phyloP scores from a whole-genome alignment of 2,888 invertebrate species.

The Oscheius sp. region DNA sequence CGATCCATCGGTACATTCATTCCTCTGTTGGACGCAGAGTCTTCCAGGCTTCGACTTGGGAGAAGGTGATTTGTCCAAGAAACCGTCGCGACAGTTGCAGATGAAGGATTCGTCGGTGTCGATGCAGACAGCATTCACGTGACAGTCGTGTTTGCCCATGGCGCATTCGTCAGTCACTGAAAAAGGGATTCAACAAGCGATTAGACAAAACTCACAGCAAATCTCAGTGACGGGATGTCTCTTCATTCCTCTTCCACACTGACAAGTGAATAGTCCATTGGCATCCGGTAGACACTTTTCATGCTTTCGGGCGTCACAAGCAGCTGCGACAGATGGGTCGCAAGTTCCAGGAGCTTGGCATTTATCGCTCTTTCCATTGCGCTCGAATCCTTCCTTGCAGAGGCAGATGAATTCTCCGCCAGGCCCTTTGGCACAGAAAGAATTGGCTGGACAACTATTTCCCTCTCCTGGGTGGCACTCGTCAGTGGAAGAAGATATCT shows the following conservation, averaged over 20 bases:
- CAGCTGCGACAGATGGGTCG: slow-evolving; percentile 57
- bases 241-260: slow-evolving; percentile 55
- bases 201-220: slow-evolving; percentile 47
- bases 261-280: slow-evolving; percentile 56
- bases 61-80: slow-evolving; percentile 61
- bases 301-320: slow-evolving; percentile 60
- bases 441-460: slow-evolving; percentile 42
- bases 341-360: slow-evolving; percentile 62
- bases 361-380: slow-evolving; percentile 53
- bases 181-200: slow-evolving; percentile 6
- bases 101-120: slow-evolving; percentile 68
- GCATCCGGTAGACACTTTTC: slow-evolving; percentile 45
- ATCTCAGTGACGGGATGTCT: slow-evolving; percentile 63
- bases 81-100: slow-evolving; percentile 65
- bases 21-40: slow-evolving; percentile 78
- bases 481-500: slow-evolving; percentile 36
- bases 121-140: slow-evolving; percentile 57
- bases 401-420: slow-evolving; percentile 55
- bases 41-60: slow-evolving; percentile 60
- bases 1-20: slow-evolving; percentile 83
- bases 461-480: slow-evolving; percentile 47
- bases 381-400: slow-evolving; percentile 54
- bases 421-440: slow-evolving; percentile 48
- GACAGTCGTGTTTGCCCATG: slow-evolving; percentile 62
- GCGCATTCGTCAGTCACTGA: slow-evolving; percentile 63